Percentiles rank a stretch among this genome's conserved stretches.
Evolutionary conservation across 2,888 invertebrate species (phyloP).

Genomic region (Lagria hirta): DNA sequence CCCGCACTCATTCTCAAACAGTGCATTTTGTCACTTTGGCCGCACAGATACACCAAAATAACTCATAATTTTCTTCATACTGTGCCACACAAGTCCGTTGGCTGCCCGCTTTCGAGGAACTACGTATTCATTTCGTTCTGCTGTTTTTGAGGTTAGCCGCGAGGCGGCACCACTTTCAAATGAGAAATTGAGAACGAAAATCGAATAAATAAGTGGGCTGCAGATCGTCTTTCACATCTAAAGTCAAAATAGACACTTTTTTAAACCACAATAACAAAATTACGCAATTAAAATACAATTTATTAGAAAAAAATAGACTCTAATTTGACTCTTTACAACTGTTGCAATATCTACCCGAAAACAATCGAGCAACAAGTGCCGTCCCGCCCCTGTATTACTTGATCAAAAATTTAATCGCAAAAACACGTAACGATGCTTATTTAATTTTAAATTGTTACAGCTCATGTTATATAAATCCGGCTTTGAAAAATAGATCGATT

Average conservation of each 20-base stretch:
- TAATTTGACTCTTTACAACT: too few species aligned
- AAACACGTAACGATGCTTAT: not conserved
- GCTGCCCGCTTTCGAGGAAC: constrained; percentile 48
- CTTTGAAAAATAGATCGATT: not conserved
- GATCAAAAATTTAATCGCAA: constrained; percentile 10
- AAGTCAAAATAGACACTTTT: too few species aligned
- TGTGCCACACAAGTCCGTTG: constrained; percentile 46
- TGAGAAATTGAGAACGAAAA: constrained; percentile 34
- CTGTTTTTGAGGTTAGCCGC: constrained; percentile 30
- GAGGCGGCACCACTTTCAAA: constrained; percentile 30
- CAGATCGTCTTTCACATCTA: constrained; percentile 4
- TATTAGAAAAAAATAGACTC: too few species aligned
- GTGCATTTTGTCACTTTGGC: constrained; percentile 38
- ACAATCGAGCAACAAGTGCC: constrained; percentile 29
- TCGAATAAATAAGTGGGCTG: constrained; percentile 29
- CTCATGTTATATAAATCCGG: constrained; percentile 1
- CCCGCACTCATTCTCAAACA: constrained; percentile 32
- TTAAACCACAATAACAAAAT: not conserved
- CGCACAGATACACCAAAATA: constrained; percentile 46
- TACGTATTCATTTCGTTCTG: constrained; percentile 42
- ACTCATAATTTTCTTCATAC: constrained; percentile 49
- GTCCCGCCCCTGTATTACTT: constrained; percentile 23
- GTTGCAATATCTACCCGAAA: constrained; percentile 10
- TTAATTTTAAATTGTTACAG: constrained; percentile 2
- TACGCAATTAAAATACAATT: not conserved